These are phyloP conservation scores for Macroglossus sobrinus DNA, from an alignment of 2,113 vertebrate species.

Conservation along the genomic window DNA sequence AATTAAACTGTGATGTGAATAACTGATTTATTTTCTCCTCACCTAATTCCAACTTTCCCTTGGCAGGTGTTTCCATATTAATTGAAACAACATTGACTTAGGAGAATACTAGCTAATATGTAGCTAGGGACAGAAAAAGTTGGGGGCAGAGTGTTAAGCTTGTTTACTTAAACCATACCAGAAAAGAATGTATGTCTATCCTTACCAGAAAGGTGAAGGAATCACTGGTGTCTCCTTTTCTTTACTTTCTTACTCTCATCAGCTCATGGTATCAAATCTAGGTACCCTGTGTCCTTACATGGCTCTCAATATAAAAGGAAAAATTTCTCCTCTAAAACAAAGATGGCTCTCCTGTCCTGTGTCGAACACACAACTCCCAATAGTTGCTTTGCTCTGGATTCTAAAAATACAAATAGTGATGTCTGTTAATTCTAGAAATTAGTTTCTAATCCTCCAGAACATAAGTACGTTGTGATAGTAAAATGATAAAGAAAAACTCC, in stretches of 20 bases:
- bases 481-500: background rate
- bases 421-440: background rate
- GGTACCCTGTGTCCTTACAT: background rate
- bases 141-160: background rate
- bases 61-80: background rate
- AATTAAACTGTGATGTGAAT: background rate
- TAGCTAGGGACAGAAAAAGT: background rate
- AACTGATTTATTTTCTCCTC: background rate
- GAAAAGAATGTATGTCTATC: background rate
- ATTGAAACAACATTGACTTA: background rate
- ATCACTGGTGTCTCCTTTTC: background rate
- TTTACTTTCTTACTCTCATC: background rate
- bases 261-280: background rate
- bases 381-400: background rate
- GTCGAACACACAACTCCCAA: background rate
- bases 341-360: background rate
- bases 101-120: background rate
- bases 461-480: background rate
- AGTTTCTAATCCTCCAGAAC: background rate
- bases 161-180: background rate
- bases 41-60: background rate
- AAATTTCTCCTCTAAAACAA: background rate
- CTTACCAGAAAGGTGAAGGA: background rate
- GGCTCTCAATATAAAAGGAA: background rate
- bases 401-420: background rate